Base-by-base conservation (phyloP, 2,888 invertebrate species). In the Isotomurus palustris region DNA sequence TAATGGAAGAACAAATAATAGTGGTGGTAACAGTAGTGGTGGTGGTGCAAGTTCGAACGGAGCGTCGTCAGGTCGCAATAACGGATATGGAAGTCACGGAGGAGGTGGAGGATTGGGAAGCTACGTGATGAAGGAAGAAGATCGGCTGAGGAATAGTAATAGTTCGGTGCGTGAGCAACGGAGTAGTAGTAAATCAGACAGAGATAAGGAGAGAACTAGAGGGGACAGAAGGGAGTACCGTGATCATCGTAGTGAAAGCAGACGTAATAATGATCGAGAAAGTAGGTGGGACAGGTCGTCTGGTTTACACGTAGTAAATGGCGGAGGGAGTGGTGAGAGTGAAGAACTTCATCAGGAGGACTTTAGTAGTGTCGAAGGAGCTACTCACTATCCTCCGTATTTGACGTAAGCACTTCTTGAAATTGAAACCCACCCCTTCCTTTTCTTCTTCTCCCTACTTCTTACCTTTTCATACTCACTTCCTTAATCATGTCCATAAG, bases 381-480 rank as follows among this genome's bases (percentile, higher is more conserved):
- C 28, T 41, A 50, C 56, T 14, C 77, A 77, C 48, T 75, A 74
- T 66, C 77, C 78, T 38, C 81, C 82, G 71, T 83, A 81, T 75
- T 76, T 81, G 73, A 78, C 78, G 83, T 83, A 74, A 79, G 80
- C 21, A 24, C 19, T n/a, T n/a, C n/a, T 32, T 32, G 32, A 32
- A 32, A 14, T 32, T 32, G n/a, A n/a, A n/a, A n/a, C n/a, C n/a
- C n/a, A n/a, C n/a, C n/a, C n/a, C n/a, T n/a, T n/a, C n/a, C n/a
- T n/a, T n/a, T n/a, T n/a, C n/a, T n/a, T n/a, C n/a, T n/a, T n/a
- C n/a, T n/a, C n/a, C n/a, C n/a, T n/a, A n/a, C n/a, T n/a, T n/a
- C n/a, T n/a, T n/a, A n/a, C n/a, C n/a, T n/a, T n/a, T n/a, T n/a
- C n/a, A n/a, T n/a, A n/a, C n/a, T n/a, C n/a, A n/a, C n/a, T n/a